Conservation (phyloP, 2,113 vertebrate species). For the Xiphias gladius region DNA sequence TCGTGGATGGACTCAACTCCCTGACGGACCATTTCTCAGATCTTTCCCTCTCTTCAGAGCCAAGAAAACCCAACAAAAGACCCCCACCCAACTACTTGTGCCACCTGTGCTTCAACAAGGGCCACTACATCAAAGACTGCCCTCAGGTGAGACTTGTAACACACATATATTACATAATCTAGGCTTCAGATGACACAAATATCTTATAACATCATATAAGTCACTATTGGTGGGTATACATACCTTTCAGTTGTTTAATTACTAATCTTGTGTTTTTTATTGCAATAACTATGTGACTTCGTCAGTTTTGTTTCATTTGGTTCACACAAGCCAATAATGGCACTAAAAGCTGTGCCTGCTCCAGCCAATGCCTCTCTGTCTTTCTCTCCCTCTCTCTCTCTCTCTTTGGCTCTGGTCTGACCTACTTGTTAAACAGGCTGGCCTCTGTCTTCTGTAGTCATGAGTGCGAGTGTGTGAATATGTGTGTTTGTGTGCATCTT, state of each 20-base stretch:
- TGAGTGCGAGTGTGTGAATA: conserved; percentile 63
- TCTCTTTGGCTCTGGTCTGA: conserved; percentile 74
- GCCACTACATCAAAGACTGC: conserved; percentile 99
- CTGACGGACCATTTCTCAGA: conserved; percentile 99
- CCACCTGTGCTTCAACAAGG: conserved; percentile 99
- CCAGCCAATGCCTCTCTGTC: conserved; percentile 42
- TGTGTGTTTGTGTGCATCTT: conserved; percentile 64
- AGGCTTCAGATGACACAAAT: background rate
- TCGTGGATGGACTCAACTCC: conserved; percentile 97
- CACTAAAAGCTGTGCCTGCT: conserved; percentile 39
- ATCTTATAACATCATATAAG: background rate
- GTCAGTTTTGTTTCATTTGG: conserved; percentile 16
- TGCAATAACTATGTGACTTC: background rate
- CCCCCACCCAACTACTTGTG: conserved; percentile 99
- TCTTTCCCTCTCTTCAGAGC: conserved; percentile 94
- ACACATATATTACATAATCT: conserved; percentile 9
- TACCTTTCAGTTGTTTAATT: background rate
- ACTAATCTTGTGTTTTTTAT: background rate
- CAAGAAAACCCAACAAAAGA: conserved; percentile 97
- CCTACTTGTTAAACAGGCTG: conserved; percentile 84
- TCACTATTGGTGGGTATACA: background rate
- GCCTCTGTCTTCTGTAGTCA: conserved; percentile 82
- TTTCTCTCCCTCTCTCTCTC: conserved; percentile 32
- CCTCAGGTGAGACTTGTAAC: conserved; percentile 91
- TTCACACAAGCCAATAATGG: conserved; percentile 36